A percentile compares a stretch with the other conserved stretches of the same genome.
phyloP scores from a whole-genome alignment of 2,888 invertebrate species.

The Ariolimax columbianus region DNA sequence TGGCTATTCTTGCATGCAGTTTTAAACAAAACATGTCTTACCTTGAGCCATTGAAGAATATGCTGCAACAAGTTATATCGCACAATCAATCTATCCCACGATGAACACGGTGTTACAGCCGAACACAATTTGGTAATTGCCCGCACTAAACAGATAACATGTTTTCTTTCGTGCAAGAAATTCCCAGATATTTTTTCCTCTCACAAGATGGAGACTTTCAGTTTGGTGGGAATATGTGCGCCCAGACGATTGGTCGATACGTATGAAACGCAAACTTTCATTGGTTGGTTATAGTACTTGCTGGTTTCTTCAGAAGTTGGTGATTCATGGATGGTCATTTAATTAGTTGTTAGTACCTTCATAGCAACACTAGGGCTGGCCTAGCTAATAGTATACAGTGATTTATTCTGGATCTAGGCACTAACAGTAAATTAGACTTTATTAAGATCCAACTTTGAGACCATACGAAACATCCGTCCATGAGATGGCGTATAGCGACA shows the following conservation, averaged over 20 bases:
- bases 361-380: not conserved
- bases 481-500: not conserved
- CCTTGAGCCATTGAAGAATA: constrained; percentile 4
- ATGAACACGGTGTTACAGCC: not conserved
- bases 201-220: constrained; percentile 19
- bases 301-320: not conserved
- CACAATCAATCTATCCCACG: not conserved
- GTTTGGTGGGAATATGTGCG: constrained; percentile 10
- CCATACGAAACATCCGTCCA: not conserved
- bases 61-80: not conserved
- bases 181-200: constrained; percentile 13
- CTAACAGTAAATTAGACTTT: not conserved
- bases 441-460: not conserved
- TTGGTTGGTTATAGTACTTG: constrained; percentile 15
- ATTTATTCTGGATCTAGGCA: not conserved
- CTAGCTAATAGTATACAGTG: not conserved
- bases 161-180: not conserved
- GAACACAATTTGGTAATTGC: not conserved
- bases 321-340: constrained; percentile 19
- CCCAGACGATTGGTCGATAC: constrained; percentile 19
- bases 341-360: not conserved
- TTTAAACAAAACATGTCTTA: not conserved
- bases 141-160: not conserved
- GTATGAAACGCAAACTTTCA: not conserved
- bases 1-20: not conserved